Evolutionary conservation across 2,888 invertebrate species (phyloP), one percentile per base, ranked within the genome.

Genomic region (Leptura quadrifasciata): DNA sequence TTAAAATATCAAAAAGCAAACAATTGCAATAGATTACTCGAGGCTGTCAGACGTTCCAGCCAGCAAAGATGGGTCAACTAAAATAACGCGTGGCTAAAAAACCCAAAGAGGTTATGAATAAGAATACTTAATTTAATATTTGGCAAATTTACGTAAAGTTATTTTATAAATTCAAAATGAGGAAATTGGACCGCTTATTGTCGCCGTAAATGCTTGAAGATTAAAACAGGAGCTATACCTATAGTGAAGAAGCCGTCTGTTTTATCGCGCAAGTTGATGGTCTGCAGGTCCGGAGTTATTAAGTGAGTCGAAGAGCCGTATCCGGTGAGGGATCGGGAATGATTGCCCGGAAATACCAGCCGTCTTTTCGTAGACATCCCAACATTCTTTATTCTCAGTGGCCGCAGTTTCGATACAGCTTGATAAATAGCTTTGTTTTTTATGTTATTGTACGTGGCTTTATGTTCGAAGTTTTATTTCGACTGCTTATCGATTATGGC

Each of bases 301-400:
- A 85, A 85, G 84, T 84, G 84, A 83, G 80, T 80, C 81, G 83
- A 81, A 81, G 81, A 81, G 84, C 82, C 83, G 83, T 83, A 84
- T 82, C 79, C 81, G 80, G 78, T 74, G 77, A 76, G 81, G 84
- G 79, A 83, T 81, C 78, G 81, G 80, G 83, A 85, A 84, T 84
- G 83, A 85, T 86, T 84, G 84, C 82, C 83, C 83, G 84, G 85
- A 86, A 86, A 86, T 84, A 82, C 84, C 84, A 83, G 82, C 81
- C 83, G 85, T 85, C 84, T 82, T 81, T 80, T 79, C 82, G 76
- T 77, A 80, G 83, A 85, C 84, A 82, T 79, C 78, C 80, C 64
- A 77, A 82, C 84, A 85, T 86, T 82, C 84, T 84, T 85, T 84
- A 85, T 84, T 80, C 77, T 31, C 65, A 69, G 73, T 72, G 77